Percentiles rank a stretch among this genome's conserved stretches.
phyloP scores from a whole-genome alignment of 2,797 vertebrate genomes.

The Alosa sapidissima region DNA sequence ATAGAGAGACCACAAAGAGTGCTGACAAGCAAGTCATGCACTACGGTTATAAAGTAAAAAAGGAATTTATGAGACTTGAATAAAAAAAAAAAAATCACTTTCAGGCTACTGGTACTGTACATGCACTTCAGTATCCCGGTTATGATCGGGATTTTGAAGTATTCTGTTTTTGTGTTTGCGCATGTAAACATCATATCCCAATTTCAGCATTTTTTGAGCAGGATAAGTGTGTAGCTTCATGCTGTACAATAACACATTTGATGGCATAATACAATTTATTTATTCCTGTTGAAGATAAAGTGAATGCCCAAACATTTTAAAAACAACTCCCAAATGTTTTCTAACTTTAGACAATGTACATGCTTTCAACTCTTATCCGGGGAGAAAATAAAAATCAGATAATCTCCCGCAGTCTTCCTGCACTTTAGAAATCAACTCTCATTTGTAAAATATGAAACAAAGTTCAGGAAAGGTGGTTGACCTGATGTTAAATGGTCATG shows the following conservation, averaged over 20 bases:
- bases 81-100: not conserved
- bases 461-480: not conserved
- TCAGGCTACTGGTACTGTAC: not conserved
- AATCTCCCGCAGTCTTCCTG: not conserved
- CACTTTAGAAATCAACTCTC: not conserved
- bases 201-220: no score
- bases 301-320: no score
- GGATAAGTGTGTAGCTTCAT: no score
- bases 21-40: not conserved
- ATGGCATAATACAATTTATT: no score
- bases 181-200: no score
- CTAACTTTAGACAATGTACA: not conserved
- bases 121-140: no score
- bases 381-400: not conserved
- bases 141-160: no score
- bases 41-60: not conserved
- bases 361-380: not conserved
- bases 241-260: no score
- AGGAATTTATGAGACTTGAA: not conserved
- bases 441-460: not conserved
- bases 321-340: no score
- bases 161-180: no score
- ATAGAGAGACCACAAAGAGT: not conserved
- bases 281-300: no score
- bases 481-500: not conserved